phyloP scores from a whole-genome alignment of 2,113 vertebrate genomes.

The Herpailurus yagouaroundi region DNA sequence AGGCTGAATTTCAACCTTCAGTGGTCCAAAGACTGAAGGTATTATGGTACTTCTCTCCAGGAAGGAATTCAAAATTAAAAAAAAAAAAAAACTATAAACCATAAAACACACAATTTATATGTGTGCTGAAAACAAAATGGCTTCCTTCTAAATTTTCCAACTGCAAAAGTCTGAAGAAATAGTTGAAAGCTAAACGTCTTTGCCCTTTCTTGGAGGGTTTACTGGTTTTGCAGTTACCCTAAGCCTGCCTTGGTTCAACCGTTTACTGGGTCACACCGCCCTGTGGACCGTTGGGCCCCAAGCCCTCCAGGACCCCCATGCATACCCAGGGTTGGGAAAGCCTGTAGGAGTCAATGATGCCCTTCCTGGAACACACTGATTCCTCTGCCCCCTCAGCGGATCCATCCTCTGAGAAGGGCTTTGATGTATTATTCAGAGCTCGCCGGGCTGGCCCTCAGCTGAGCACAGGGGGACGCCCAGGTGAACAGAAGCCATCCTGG shows the following conservation, averaged over 20 bases:
- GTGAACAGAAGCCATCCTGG: neutral
- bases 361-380: neutral
- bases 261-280: no score
- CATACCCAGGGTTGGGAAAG: fast-evolving
- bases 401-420: neutral
- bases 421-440: neutral
- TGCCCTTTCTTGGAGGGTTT: neutral
- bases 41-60: neutral
- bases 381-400: neutral
- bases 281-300: neutral
- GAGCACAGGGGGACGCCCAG: neutral
- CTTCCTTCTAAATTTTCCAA: neutral
- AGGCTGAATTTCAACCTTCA: neutral
- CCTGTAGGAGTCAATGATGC: neutral
- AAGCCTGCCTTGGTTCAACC: neutral
- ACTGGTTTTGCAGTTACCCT: neutral
- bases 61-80: neutral
- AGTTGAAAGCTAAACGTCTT: neutral
- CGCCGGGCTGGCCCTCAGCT: neutral
- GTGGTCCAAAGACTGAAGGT: neutral
- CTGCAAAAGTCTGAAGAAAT: neutral
- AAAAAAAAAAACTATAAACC: neutral
- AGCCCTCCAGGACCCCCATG: neutral
- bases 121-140: neutral
- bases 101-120: neutral